Evolutionary conservation across 2,888 invertebrate genomes (phyloP), one percentile per base, ranked within the genome.

Genomic region (Drosophila lacicola): DNA sequence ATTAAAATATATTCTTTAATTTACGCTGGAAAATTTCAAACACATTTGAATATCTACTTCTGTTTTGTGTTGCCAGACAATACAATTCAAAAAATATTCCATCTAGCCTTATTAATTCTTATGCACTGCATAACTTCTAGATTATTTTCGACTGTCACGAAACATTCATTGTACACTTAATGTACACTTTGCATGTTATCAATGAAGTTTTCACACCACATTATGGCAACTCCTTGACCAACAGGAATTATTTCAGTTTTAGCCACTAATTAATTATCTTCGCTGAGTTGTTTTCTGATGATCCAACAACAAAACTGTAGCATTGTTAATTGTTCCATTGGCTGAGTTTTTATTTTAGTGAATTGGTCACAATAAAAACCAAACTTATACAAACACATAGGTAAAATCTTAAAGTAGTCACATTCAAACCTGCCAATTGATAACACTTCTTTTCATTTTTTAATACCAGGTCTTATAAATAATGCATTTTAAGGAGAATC

Each of bases 171-270:
- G 13, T 17, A 25, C 45, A 14, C 36, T 19, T 87, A 84, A 76
- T 87, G 54, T 25, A 57, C 10, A 42, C 39, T 56, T 78, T 42
- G 85, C 84, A 75, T 82, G 88, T 73, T 61, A 10, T 17, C 10
- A 21, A 3, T 9, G 6, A 54, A 21, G 14, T 41, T 34, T 33
- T 44, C 29, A 37, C 34, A 37, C 11, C 10, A 41, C 29, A 37
- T 8, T 10, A 17, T 50, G n/a, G 10, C 41, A 55, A 9, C 19
- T n/a, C 25, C 1, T 46, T 34, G 29, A 19, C 45, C 5, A 17
- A 29, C 41, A 47, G 17, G 10, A 13, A 56, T 72, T 57, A 53
- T 55, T 70, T 63, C 11, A 44, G 42, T 37, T 19, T 11, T 21
- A 14, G 39, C 19, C 45, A 42, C 50, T 42, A 11, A 41, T 41